Conservation (phyloP, 2,113 vertebrate species). For the Callospermophilus lateralis region DNA sequence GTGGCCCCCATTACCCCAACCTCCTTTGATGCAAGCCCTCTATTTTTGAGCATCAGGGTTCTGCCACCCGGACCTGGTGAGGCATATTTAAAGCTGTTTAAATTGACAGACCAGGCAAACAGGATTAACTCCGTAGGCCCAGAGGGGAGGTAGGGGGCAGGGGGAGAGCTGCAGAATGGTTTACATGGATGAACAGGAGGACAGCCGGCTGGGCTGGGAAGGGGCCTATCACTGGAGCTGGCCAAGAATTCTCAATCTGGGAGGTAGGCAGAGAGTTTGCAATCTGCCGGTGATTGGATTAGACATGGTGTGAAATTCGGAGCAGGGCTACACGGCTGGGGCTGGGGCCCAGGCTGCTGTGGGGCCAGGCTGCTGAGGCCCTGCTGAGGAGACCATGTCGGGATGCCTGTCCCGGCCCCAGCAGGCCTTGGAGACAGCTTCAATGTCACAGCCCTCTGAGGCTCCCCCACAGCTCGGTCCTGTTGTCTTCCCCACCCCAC, state of each 20-base stretch:
- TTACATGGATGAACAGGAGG: constrained; percentile 85
- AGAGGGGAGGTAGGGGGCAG: constrained; percentile 81
- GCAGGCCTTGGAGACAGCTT: constrained; percentile 81
- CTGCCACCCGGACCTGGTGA: constrained; percentile 83
- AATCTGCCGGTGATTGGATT: constrained; percentile 91
- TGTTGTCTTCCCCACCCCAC: constrained; percentile 74
- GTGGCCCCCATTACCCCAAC: constrained; percentile 28
- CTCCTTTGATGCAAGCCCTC: constrained; percentile 76
- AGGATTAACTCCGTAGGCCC: constrained; percentile 89
- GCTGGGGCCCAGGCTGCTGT: constrained; percentile 80
- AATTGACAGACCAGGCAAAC: constrained; percentile 90
- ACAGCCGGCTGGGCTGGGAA: constrained; percentile 83
- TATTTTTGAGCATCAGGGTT: constrained; percentile 72
- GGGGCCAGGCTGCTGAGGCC: constrained; percentile 85
- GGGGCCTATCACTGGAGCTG: constrained; percentile 83
- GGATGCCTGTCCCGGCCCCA: constrained; percentile 82
- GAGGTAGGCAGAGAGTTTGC: constrained; percentile 89
- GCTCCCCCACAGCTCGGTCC: constrained; percentile 77
- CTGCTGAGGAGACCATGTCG: constrained; percentile 74
- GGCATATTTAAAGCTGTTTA: constrained; percentile 93
- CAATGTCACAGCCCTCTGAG: constrained; percentile 79
- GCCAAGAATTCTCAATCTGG: constrained; percentile 88
- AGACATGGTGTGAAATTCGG: constrained; percentile 90
- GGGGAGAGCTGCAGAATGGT: constrained; percentile 70
- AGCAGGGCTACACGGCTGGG: constrained; percentile 86